phyloP scores from a whole-genome alignment of 2,113 vertebrate species.

The Mandrillus leucophaeus region DNA sequence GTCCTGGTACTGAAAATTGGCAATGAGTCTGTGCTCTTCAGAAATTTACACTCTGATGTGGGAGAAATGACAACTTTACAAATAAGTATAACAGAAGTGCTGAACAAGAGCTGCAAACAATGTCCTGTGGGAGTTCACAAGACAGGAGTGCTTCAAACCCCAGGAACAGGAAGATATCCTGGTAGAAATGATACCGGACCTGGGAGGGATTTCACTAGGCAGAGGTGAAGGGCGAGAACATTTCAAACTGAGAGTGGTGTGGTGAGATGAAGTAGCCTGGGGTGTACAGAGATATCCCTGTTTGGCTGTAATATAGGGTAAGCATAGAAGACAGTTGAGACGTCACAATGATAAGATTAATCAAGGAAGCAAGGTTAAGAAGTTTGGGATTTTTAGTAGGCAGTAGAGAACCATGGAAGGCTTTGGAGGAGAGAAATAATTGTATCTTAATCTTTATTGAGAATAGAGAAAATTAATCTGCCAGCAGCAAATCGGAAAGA shows the following conservation, averaged over 20 bases:
- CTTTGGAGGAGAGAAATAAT: slow-evolving; percentile 5
- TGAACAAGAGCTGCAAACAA: background rate
- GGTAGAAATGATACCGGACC: background rate
- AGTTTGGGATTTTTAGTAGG: background rate
- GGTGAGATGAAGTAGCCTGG: background rate
- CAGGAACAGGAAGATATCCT: background rate
- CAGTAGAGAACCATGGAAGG: background rate
- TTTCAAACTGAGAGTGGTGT: background rate
- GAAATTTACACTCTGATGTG: background rate
- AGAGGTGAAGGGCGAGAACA: background rate
- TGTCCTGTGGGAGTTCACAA: background rate
- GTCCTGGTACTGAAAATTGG: background rate
- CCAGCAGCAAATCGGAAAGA: background rate
- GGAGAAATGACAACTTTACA: background rate
- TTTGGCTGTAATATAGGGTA: background rate
- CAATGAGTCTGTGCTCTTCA: background rate
- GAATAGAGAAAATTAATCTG: slow-evolving; percentile 34
- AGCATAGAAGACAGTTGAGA: background rate
- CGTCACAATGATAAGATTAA: background rate
- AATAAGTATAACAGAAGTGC: background rate
- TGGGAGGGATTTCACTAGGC: background rate
- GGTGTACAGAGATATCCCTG: background rate
- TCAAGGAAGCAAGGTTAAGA: background rate
- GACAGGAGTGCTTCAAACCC: background rate
- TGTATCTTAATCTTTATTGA: slow-evolving; percentile 10